phyloP scores from a whole-genome alignment of 2,888 invertebrate species.

The Diplazon laetatorius region DNA sequence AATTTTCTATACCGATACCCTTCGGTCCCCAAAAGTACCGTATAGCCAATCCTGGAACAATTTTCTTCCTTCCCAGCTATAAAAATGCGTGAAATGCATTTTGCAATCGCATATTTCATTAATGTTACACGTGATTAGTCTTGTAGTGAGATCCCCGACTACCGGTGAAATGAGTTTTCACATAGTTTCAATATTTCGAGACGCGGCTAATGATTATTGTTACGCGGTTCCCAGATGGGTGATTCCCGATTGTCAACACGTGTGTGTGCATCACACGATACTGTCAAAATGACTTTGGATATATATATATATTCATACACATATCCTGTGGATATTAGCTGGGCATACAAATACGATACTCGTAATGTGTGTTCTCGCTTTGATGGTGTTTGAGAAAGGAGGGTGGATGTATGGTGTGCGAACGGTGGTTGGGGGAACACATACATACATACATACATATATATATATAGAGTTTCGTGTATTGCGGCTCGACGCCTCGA shows the following conservation, averaged over 20 bases:
- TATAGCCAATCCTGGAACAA: too few species aligned
- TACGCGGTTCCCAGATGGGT: constrained; percentile 13
- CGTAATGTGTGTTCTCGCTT: constrained; percentile 25
- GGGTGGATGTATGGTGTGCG: constrained; percentile 28
- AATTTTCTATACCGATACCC: too few species aligned
- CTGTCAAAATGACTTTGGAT: constrained; percentile 47
- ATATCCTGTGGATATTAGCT: constrained; percentile 46
- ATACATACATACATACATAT: too few species aligned
- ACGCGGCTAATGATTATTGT: constrained; percentile 9
- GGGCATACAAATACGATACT: constrained; percentile 44
- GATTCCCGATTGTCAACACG: constrained; percentile 37
- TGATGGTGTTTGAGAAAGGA: constrained; percentile 43
- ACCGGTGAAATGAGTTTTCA: neutral
- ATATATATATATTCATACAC: constrained; percentile 42
- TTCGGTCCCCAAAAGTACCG: too few species aligned
- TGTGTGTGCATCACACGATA: constrained; percentile 38
- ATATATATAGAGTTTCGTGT: constrained; percentile 24
- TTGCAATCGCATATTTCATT: too few species aligned
- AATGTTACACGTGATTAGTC: neutral
- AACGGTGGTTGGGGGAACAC: neutral
- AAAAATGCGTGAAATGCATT: too few species aligned
- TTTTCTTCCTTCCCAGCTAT: too few species aligned
- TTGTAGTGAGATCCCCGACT: neutral
- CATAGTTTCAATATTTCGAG: neutral
- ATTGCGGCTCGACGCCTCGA: constrained; percentile 42